These are phyloP conservation scores for Dastarcus helophoroides DNA, from an alignment of 2,888 invertebrate species.

Conservation along the genomic window DNA sequence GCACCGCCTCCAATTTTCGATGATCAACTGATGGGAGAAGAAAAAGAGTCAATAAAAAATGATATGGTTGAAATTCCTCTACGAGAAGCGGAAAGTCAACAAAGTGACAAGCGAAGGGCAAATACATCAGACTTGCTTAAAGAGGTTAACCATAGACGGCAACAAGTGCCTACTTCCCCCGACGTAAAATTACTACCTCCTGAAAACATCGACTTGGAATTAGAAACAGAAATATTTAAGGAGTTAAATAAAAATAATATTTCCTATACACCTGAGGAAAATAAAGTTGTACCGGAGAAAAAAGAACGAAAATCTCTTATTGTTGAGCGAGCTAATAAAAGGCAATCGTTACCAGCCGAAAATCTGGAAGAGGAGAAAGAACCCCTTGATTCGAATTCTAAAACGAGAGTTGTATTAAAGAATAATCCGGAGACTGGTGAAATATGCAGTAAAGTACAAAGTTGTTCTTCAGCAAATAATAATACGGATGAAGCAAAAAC, in stretches of 20 bases:
- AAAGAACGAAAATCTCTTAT: not conserved
- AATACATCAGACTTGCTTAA: no score
- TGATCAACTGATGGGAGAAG: not conserved
- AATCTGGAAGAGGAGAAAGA: no score
- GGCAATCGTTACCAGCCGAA: not conserved
- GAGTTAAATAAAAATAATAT: conserved; percentile 1
- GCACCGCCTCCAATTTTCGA: no score
- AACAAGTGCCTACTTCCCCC: conserved; percentile 5
- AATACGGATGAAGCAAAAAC: conserved; percentile 23
- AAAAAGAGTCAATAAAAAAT: not conserved
- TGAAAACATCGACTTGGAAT: not conserved
- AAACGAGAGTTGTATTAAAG: conserved; percentile 9
- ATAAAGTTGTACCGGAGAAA: not conserved
- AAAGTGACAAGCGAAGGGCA: no score
- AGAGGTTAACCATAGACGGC: conserved; percentile 8
- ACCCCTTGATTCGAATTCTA: conserved; percentile 1
- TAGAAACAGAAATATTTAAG: conserved; percentile 6
- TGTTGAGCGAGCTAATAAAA: not conserved
- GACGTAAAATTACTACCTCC: conserved; percentile 6
- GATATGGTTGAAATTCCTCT: not conserved
- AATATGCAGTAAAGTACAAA: conserved; percentile 3
- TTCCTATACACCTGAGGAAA: not conserved
- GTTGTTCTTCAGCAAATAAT: conserved; percentile 3
- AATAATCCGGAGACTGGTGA: conserved; percentile 10
- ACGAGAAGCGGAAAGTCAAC: not conserved